Percentiles rank a stretch among this genome's conserved stretches.
These are phyloP conservation scores for Ladona fulva DNA, from an alignment of 1,140 invertebrate species.

Conservation along the genomic window DNA sequence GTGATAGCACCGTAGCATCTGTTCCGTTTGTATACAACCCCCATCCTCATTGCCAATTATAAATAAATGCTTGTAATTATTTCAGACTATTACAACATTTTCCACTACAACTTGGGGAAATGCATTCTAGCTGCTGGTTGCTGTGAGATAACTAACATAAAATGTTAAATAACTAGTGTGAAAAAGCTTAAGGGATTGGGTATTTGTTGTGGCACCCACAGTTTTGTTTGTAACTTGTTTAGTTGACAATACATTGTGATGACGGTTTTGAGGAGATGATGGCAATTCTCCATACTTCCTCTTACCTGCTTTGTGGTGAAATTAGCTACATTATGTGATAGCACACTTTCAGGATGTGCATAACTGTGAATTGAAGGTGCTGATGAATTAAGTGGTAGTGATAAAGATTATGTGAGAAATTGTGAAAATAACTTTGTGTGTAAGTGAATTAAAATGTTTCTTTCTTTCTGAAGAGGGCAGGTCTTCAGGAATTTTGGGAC, in stretches of 20 bases:
- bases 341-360: not conserved
- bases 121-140: not conserved
- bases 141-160: not conserved
- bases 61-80: too few species aligned
- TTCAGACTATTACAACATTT: too few species aligned
- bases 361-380: slow-evolving; percentile 1
- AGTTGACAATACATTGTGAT: not conserved
- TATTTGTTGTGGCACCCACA: not conserved
- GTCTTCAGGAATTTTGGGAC: not conserved
- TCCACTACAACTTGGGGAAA: too few species aligned
- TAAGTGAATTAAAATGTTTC: not conserved
- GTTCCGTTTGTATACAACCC: too few species aligned
- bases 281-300: not conserved
- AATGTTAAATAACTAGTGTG: not conserved
- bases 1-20: not conserved
- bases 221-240: not conserved
- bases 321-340: slow-evolving; percentile 3
- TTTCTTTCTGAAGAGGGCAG: not conserved
- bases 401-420: not conserved
- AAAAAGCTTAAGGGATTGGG: not conserved
- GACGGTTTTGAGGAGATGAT: not conserved
- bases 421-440: not conserved
- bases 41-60: too few species aligned
- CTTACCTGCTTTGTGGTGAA: not conserved
- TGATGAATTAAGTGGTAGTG: not conserved